Conservation (phyloP, 2,888 invertebrate genomes). For the Junonia oenone region DNA sequence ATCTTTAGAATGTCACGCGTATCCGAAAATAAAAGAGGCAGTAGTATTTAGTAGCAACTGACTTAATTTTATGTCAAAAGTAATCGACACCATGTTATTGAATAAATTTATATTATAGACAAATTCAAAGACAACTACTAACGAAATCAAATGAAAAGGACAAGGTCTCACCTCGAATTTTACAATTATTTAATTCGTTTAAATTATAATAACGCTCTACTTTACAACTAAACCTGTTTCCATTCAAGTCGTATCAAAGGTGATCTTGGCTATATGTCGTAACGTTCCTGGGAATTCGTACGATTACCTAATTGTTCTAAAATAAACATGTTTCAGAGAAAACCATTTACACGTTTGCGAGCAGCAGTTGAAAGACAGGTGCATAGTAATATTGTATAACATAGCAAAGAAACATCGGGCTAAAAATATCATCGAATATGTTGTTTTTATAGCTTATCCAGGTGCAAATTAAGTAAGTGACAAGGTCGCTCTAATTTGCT, state of each 20-base stretch:
- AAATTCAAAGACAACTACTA: constrained; percentile 6
- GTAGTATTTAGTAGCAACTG: neutral
- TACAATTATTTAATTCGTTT: constrained; percentile 13
- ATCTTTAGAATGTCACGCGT: neutral
- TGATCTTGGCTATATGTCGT: constrained; percentile 15
- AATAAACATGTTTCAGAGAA: constrained; percentile 9
- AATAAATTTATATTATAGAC: neutral
- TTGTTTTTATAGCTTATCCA: neutral
- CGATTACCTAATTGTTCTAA: constrained; percentile 17
- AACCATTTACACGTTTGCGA: constrained; percentile 5
- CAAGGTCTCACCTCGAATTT: constrained; percentile 19
- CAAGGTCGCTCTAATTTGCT: neutral
- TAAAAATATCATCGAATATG: constrained; percentile 1
- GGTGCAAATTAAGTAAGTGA: constrained; percentile 7
- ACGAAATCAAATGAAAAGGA: constrained; percentile 15
- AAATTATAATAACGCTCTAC: constrained; percentile 11
- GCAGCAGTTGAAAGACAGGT: constrained; percentile 10
- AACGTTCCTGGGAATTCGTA: constrained; percentile 12
- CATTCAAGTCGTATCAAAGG: constrained; percentile 18
- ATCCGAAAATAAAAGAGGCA: too few relatives aligned
- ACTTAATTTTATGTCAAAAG: neutral
- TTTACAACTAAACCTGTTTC: constrained; percentile 17
- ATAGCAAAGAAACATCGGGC: constrained; percentile 2
- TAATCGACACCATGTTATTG: neutral
- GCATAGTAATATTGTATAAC: neutral